Conservation (phyloP, 2,113 vertebrate genomes). For the Macaca nemestrina region DNA sequence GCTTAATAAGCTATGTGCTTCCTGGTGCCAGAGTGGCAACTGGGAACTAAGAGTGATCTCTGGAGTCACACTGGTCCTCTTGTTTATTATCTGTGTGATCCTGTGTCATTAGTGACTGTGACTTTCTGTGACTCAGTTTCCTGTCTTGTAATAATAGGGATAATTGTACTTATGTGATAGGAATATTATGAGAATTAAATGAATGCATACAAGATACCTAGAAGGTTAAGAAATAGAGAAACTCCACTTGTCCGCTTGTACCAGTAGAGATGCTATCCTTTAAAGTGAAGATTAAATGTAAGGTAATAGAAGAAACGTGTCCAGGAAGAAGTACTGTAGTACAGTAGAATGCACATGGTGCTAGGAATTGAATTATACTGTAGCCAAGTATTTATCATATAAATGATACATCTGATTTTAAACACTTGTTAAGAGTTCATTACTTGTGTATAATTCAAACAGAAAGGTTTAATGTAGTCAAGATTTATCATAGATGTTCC, state of each 20-base stretch:
- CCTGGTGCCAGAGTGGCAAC: neutral
- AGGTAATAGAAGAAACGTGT: neutral
- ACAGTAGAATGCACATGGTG: neutral
- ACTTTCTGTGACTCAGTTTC: slow-evolving; percentile 19
- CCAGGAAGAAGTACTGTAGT: neutral
- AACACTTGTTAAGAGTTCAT: neutral
- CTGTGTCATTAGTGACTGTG: neutral
- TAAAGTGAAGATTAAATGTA: neutral
- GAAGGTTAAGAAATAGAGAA: neutral
- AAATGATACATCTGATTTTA: neutral
- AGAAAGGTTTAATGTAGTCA: neutral
- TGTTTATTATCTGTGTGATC: neutral
- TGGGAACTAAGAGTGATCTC: neutral
- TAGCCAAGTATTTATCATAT: too few relatives aligned
- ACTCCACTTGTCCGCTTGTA: neutral
- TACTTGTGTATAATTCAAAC: neutral
- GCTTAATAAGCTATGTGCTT: neutral
- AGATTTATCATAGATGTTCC: neutral
- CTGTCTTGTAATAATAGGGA: neutral
- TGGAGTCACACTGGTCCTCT: neutral
- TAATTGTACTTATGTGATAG: neutral
- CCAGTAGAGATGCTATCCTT: neutral
- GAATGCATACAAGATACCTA: neutral
- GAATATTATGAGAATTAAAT: neutral
- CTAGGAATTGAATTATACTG: too few relatives aligned